Conservation (phyloP, 2,888 invertebrate species). For the Gastrophysa polygoni region DNA sequence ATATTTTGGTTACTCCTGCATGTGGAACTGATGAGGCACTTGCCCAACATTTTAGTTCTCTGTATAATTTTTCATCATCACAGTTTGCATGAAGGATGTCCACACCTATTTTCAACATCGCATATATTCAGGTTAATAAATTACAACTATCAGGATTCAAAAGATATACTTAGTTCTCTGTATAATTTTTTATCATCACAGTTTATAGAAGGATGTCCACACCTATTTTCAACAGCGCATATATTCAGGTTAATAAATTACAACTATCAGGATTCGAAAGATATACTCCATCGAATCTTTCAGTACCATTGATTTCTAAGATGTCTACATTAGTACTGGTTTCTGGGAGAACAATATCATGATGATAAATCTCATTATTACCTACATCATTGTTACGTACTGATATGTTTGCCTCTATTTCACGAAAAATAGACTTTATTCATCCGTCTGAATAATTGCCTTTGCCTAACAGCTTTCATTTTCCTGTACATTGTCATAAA, state of each 20-base stretch:
- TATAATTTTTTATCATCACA: constrained; percentile 3
- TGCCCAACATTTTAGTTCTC: background rate
- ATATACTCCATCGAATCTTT: background rate
- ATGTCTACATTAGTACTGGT: background rate
- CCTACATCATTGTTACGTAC: background rate
- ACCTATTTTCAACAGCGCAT: background rate
- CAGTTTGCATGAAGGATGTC: constrained; percentile 1
- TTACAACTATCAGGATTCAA: background rate
- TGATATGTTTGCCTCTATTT: background rate
- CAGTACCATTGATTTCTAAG: constrained; percentile 3
- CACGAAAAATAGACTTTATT: constrained; percentile 4
- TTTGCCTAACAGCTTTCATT: background rate
- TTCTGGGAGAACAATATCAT: background rate
- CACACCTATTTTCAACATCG: constrained; percentile 1
- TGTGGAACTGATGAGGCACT: constrained; percentile 6
- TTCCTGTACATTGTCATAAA: background rate
- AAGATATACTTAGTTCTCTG: background rate
- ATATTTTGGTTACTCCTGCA: constrained; percentile 8
- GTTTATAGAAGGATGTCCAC: constrained; percentile 1
- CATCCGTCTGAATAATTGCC: constrained; percentile 9
- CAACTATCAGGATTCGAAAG: background rate
- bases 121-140: constrained; percentile 2
- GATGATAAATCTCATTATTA: background rate
- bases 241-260: constrained; percentile 3
- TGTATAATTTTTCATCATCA: constrained; percentile 2